Conservation (phyloP, 2,797 vertebrate species). For the Phaenicophaeus curvirostris region DNA sequence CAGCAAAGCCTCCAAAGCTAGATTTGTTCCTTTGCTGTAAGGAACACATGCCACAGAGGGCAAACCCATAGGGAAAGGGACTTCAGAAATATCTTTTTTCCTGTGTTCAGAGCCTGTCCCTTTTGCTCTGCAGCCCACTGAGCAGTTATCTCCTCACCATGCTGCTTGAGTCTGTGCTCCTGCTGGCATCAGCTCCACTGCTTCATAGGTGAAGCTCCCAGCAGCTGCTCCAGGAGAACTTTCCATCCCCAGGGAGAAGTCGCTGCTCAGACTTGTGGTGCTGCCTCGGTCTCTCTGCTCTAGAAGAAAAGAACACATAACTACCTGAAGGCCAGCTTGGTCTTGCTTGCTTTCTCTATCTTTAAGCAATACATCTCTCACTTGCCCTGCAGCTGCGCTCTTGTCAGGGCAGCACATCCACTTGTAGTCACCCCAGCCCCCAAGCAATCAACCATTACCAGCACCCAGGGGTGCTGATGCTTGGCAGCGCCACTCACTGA, state of each 20-base stretch:
- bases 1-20: background rate
- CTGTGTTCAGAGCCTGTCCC: background rate
- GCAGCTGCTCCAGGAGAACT: constrained; percentile 82
- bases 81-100: background rate
- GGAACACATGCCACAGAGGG: background rate
- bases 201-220: constrained; percentile 85
- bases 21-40: background rate
- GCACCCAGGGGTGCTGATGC: background rate
- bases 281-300: constrained; percentile 91
- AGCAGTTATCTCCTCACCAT: constrained; percentile 75
- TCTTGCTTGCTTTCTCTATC: background rate
- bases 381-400: background rate
- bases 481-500: constrained; percentile 81
- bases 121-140: background rate
- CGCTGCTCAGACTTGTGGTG: constrained; percentile 93
- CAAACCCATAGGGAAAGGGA: background rate
- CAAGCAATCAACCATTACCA: background rate
- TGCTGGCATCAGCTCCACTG: constrained; percentile 82
- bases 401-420: background rate
- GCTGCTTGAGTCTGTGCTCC: constrained; percentile 83
- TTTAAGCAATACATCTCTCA: background rate
- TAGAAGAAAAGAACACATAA: constrained; percentile 65
- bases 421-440: background rate
- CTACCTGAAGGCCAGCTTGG: background rate
- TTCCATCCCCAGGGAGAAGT: constrained; percentile 94